Evolutionary conservation across 92 coral and sea anemone species (phyloP).

Genomic region (Parazoanthus atlanticus): DNA sequence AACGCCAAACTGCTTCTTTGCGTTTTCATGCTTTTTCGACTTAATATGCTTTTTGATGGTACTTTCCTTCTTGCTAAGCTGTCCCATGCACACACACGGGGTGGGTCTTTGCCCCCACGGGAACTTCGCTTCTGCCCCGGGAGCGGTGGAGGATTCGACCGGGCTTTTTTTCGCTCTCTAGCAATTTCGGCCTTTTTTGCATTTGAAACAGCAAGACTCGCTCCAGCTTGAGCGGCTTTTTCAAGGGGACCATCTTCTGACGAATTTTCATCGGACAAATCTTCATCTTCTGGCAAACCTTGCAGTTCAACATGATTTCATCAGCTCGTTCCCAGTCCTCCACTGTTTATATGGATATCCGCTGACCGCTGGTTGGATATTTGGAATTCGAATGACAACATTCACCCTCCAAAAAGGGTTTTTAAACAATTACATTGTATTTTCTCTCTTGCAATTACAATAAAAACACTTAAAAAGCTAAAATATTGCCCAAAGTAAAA

Average conservation of each 20-base stretch:
- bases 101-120: slow-evolving; percentile 7
- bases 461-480: too few relatives aligned
- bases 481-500: too few relatives aligned
- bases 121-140: slow-evolving; percentile 32
- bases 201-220: neutral
- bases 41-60: too few relatives aligned
- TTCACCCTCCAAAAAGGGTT: too few relatives aligned
- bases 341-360: slow-evolving; percentile 19
- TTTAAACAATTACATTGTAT: too few relatives aligned
- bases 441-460: too few relatives aligned
- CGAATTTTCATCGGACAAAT: slow-evolving; percentile 14
- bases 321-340: neutral
- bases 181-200: slow-evolving; percentile 14
- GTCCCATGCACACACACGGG: neutral
- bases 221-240: slow-evolving; percentile 19
- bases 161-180: slow-evolving; percentile 21
- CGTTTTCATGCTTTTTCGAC: too few relatives aligned
- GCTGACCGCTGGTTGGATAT: slow-evolving; percentile 27
- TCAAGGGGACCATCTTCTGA: neutral
- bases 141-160: slow-evolving; percentile 27
- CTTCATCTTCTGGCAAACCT: slow-evolving; percentile 9
- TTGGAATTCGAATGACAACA: too few relatives aligned
- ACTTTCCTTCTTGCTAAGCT: too few relatives aligned
- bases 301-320: neutral
- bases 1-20: too few relatives aligned